Evolutionary conservation across 2,113 vertebrate genomes (phyloP).

Genomic region (Bettongia penicillata): DNA sequence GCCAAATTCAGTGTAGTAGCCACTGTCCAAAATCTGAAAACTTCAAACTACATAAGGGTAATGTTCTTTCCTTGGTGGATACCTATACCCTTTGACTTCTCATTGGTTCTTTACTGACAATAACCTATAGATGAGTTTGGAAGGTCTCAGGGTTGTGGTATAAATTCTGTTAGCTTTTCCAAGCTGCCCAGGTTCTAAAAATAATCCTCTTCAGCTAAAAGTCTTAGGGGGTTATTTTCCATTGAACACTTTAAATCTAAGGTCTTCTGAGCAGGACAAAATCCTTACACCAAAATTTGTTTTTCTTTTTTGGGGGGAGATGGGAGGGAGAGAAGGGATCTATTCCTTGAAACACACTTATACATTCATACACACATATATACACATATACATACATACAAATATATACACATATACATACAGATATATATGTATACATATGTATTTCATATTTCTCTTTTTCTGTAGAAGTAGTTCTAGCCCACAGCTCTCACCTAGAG

Average conservation of each 20-base stretch:
- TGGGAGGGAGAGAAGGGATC: neutral
- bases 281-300: neutral
- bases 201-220: slow-evolving; percentile 6
- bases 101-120: neutral
- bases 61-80: neutral
- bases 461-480: neutral
- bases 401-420: too few relatives aligned
- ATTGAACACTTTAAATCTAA: neutral
- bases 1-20: neutral
- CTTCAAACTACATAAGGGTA: neutral
- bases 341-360: neutral
- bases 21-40: neutral
- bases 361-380: too few relatives aligned
- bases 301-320: neutral
- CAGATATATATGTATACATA: too few relatives aligned
- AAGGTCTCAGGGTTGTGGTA: neutral
- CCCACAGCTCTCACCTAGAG: neutral
- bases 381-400: too few relatives aligned
- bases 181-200: neutral
- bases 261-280: neutral
- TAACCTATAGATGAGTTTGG: neutral
- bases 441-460: neutral
- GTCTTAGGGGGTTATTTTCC: neutral
- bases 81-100: neutral
- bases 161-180: neutral